Conservation (phyloP, 30 jellyfish, hydroid and myxozoan species). For the Euphysa ruthae region DNA sequence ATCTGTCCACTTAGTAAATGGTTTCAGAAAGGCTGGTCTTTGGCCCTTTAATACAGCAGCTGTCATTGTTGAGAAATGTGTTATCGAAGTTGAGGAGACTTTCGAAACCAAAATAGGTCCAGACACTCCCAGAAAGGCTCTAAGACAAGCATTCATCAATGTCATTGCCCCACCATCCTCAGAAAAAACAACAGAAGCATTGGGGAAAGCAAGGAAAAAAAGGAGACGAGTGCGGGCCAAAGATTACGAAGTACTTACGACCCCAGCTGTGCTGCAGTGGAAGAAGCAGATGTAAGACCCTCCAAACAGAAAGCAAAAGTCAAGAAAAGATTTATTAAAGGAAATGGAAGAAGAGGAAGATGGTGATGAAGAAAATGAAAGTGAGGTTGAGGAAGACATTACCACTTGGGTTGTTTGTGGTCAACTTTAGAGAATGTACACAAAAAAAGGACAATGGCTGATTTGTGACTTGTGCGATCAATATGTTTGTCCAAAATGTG, state of each 20-base stretch:
- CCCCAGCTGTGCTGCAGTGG: not conserved
- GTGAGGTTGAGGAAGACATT: not conserved
- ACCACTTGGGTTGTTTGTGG: not conserved
- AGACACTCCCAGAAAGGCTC: not conserved
- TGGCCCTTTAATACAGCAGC: too few relatives aligned
- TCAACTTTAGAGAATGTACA: too few relatives aligned
- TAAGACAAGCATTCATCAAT: not conserved
- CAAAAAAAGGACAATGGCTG: too few relatives aligned
- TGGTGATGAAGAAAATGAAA: not conserved
- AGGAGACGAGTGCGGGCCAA: not conserved
- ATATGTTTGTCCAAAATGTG: too few relatives aligned
- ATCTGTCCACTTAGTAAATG: too few relatives aligned
- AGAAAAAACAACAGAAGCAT: not conserved
- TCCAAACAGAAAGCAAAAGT: not conserved
- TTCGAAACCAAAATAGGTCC: not conserved
- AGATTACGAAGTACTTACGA: not conserved
- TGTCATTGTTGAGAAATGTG: too few relatives aligned
- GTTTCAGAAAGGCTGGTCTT: too few relatives aligned
- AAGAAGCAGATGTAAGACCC: not conserved
- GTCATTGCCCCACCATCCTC: not conserved
- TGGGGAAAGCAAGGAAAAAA: not conserved
- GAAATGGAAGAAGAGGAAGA: not conserved
- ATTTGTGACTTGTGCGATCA: too few relatives aligned
- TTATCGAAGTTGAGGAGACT: too few relatives aligned
- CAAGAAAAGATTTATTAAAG: not conserved